Evolutionary conservation across 2,888 invertebrate genomes (phyloP).

Genomic region (Automeris io): DNA sequence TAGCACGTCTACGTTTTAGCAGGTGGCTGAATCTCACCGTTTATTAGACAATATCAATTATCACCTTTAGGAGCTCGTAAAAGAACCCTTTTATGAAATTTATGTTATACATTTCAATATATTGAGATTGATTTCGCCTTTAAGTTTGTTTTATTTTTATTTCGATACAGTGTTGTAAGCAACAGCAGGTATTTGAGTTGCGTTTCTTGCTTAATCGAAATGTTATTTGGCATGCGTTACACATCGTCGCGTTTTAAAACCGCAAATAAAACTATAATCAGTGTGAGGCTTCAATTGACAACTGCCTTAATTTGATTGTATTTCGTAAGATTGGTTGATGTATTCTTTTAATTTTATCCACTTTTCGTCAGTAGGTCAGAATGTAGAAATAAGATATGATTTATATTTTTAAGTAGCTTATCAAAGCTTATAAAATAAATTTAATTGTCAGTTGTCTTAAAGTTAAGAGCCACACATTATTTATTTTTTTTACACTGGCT

Average conservation of each 20-base stretch:
- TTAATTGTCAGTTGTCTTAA: too few relatives aligned
- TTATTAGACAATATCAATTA: conserved; percentile 41
- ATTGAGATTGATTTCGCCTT: not conserved
- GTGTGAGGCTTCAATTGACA: not conserved
- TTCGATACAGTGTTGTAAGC: conserved; percentile 20
- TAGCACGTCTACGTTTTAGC: conserved; percentile 54
- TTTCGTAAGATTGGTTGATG: not conserved
- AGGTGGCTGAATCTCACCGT: conserved; percentile 11
- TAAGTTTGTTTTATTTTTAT: not conserved
- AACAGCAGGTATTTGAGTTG: conserved; percentile 22
- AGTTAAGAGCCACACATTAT: too few relatives aligned
- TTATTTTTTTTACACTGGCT: too few relatives aligned
- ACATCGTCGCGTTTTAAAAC: not conserved
- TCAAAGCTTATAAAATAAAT: too few relatives aligned
- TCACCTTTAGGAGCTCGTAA: conserved; percentile 7
- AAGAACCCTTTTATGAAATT: not conserved
- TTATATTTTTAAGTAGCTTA: too few relatives aligned
- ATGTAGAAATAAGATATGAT: too few relatives aligned
- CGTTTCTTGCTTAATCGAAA: conserved; percentile 27
- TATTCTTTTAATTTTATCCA: too few relatives aligned
- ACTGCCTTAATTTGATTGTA: not conserved
- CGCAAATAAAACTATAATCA: not conserved
- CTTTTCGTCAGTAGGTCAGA: too few relatives aligned
- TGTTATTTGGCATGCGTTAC: conserved; percentile 3
- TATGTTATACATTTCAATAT: not conserved